Conservation (phyloP, 30 jellyfish, hydroid and myxozoan genomes). For the Aurelia sp. region DNA sequence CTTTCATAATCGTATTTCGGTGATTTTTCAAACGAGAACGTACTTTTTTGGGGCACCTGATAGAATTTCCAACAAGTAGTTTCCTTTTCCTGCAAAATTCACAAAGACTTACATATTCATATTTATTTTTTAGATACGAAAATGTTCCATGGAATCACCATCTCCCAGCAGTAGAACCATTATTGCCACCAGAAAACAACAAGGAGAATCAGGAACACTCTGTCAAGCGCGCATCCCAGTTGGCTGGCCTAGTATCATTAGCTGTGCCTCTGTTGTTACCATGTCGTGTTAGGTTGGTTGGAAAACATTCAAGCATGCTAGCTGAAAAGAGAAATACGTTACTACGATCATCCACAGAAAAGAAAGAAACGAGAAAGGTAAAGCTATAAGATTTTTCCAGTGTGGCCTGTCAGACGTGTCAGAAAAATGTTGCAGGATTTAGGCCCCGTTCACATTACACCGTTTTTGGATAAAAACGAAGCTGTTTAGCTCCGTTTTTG, state of each 20-base stretch:
- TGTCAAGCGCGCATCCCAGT: conserved; percentile 45
- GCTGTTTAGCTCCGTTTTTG: too few relatives aligned
- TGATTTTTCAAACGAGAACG: too few relatives aligned
- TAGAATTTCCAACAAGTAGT: too few relatives aligned
- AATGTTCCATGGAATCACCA: conserved; percentile 52
- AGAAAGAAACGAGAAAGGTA: conserved; percentile 77
- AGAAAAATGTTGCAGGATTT: too few relatives aligned
- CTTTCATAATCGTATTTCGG: too few relatives aligned
- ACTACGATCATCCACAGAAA: conserved; percentile 49
- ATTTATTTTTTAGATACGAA: conserved; percentile 9
- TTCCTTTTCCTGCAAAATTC: too few relatives aligned
- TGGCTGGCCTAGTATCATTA: conserved; percentile 56
- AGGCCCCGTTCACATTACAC: too few relatives aligned
- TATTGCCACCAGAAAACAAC: conserved; percentile 27
- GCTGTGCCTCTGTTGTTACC: conserved; percentile 68
- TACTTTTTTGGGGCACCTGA: too few relatives aligned
- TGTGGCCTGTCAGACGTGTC: too few relatives aligned
- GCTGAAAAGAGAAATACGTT: conserved; percentile 40
- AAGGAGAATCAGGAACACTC: conserved; percentile 9
- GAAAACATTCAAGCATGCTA: conserved; percentile 45
- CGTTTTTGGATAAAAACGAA: too few relatives aligned
- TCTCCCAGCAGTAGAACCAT: conserved; percentile 65
- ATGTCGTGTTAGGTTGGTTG: conserved; percentile 62
- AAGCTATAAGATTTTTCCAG: too few relatives aligned
- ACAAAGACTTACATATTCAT: too few relatives aligned